Percentiles rank a stretch among this genome's conserved stretches.
Evolutionary conservation across 1,140 invertebrate genomes (phyloP).

Genomic region (Arctopsyche grandis): DNA sequence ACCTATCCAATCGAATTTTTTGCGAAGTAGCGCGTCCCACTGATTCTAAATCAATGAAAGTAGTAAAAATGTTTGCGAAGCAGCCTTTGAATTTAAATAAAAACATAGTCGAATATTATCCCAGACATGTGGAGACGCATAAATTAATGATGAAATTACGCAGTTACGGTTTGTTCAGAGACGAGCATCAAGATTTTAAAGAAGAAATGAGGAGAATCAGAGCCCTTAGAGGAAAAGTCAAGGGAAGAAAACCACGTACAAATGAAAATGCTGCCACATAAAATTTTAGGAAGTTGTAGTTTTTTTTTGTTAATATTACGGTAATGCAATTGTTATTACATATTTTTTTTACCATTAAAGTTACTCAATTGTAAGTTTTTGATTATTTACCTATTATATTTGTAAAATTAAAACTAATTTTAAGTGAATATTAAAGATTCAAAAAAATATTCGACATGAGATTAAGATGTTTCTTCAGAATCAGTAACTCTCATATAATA

Average conservation of each 20-base stretch:
- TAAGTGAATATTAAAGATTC: too few species aligned
- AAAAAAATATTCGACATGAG: too few species aligned
- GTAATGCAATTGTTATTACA: too few species aligned
- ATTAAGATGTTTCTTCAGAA: too few species aligned
- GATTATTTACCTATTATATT: too few species aligned
- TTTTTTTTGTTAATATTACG: too few species aligned
- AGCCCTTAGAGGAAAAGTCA: constrained; percentile 81
- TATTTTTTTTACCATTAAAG: too few species aligned
- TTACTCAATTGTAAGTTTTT: too few species aligned
- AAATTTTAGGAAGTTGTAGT: too few species aligned
- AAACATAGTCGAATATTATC: constrained; percentile 87
- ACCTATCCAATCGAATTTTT: constrained; percentile 89
- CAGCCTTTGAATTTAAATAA: constrained; percentile 79
- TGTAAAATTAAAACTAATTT: too few species aligned
- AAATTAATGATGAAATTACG: constrained; percentile 76
- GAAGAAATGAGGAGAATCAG: constrained; percentile 87
- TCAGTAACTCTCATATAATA: too few species aligned
- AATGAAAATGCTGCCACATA: too few species aligned
- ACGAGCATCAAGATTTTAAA: constrained; percentile 92
- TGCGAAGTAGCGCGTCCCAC: constrained; percentile 85
- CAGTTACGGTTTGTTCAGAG: constrained; percentile 83
- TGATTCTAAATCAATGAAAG: constrained; percentile 79
- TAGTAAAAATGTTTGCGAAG: constrained; percentile 82
- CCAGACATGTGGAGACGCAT: constrained; percentile 80
- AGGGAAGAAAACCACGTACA: constrained; percentile 62